Evolutionary conservation across 2,113 vertebrate genomes (phyloP).

Genomic region (Chaenogobius annularis): DNA sequence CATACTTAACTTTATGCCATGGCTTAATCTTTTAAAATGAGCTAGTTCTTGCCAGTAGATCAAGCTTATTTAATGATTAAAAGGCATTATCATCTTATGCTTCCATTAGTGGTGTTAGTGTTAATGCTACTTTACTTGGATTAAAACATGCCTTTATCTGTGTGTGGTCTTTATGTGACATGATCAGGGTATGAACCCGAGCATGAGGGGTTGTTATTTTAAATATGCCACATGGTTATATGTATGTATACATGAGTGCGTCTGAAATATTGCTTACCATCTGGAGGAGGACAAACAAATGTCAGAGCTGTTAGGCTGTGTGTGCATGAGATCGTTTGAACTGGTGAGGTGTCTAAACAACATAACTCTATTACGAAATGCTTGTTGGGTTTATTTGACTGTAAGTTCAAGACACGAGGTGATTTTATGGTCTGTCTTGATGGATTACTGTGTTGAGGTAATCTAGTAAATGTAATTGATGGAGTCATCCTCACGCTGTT

Average conservation of each 20-base stretch:
- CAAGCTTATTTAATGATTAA: slow-evolving; percentile 32
- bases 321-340: slow-evolving; percentile 22
- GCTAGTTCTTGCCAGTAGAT: slow-evolving; percentile 21
- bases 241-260: slow-evolving; percentile 12
- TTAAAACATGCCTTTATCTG: slow-evolving; percentile 2
- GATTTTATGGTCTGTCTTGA: slow-evolving; percentile 8
- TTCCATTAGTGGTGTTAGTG: slow-evolving; percentile 36
- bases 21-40: slow-evolving; percentile 12
- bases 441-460: not conserved
- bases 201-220: slow-evolving; percentile 28
- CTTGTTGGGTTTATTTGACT: slow-evolving; percentile 18
- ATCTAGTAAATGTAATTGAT: not conserved
- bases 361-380: slow-evolving; percentile 9
- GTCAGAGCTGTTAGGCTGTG: slow-evolving; percentile 15
- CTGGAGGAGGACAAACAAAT: slow-evolving; percentile 31
- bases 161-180: slow-evolving; percentile 34
- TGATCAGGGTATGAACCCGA: slow-evolving; percentile 56
- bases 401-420: not conserved
- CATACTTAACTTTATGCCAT: not conserved
- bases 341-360: slow-evolving; percentile 13
- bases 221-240: slow-evolving; percentile 32
- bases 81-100: slow-evolving; percentile 31
- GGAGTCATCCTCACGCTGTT: slow-evolving; percentile 3
- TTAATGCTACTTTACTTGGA: slow-evolving; percentile 19
- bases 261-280: not conserved